These are phyloP conservation scores for Lepidurus apus DNA, from an alignment of 1,140 invertebrate species.

Conservation along the genomic window DNA sequence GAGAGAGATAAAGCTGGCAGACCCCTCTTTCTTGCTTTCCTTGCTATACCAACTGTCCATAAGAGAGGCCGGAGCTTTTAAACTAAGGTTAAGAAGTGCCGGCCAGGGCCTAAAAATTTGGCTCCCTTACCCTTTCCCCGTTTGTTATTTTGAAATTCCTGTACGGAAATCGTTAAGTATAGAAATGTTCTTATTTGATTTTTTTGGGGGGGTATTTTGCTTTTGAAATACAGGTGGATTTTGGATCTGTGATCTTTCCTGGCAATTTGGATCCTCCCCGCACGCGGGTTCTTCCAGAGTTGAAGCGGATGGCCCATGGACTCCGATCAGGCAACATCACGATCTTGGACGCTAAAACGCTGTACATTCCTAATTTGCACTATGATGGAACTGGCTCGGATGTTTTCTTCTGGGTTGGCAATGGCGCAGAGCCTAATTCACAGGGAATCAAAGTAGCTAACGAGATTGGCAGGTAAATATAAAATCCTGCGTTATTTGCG, in stretches of 20 bases:
- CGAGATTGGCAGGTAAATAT: conserved; percentile 63
- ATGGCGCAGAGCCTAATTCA: conserved; percentile 69
- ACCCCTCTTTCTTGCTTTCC: background rate
- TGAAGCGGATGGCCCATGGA: conserved; percentile 75
- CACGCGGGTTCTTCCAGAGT: conserved; percentile 70
- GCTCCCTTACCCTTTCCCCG: no score
- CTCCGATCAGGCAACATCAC: conserved; percentile 83
- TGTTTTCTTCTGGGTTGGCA: conserved; percentile 89
- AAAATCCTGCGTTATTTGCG: background rate
- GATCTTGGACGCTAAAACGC: conserved; percentile 82
- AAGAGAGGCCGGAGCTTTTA: no score
- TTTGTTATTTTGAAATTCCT: no score
- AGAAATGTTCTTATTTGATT: no score
- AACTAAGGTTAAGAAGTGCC: no score
- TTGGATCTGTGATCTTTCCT: conserved; percentile 75
- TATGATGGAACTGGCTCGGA: conserved; percentile 85
- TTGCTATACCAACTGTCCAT: background rate
- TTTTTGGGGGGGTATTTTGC: no score
- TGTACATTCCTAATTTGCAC: conserved; percentile 86
- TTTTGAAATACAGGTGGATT: conserved; percentile 63
- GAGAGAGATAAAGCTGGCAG: background rate
- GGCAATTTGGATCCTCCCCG: conserved; percentile 64
- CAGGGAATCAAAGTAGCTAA: conserved; percentile 75
- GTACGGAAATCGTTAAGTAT: no score
- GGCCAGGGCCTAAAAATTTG: no score